Conservation (phyloP, 2,888 invertebrate genomes). For the Rhynchonema sp. region DNA sequence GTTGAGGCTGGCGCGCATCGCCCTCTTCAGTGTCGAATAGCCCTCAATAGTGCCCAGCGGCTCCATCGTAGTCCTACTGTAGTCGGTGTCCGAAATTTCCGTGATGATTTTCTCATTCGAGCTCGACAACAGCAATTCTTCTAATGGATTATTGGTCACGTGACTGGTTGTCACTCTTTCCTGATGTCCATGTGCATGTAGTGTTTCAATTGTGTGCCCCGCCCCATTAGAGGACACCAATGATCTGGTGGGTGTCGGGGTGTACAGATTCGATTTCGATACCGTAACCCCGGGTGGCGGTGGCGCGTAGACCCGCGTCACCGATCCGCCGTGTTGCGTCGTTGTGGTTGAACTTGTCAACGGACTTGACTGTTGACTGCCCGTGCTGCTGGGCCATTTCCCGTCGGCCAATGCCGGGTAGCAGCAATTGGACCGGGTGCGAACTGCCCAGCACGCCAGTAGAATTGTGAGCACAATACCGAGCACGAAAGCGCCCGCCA, state of each 20-base stretch:
- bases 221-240: no score
- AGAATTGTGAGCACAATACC: background rate
- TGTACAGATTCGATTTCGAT: constrained; percentile 5
- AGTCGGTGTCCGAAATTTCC: background rate
- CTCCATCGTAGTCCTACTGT: background rate
- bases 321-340: background rate
- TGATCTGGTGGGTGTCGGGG: constrained; percentile 4
- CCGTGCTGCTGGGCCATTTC: background rate
- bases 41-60: constrained; percentile 2
- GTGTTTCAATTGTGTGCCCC: no score
- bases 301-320: background rate
- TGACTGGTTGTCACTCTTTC: background rate
- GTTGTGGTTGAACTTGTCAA: background rate
- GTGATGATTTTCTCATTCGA: background rate
- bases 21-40: constrained; percentile 5
- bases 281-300: background rate
- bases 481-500: background rate
- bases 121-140: background rate
- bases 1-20: constrained; percentile 6
- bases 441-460: background rate
- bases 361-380: background rate
- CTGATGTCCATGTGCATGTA: background rate
- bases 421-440: constrained; percentile 1
- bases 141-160: constrained; percentile 2
- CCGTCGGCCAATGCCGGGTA: background rate